Evolutionary conservation across 2,113 vertebrate genomes (phyloP), one percentile per base, ranked within the genome.

Genomic region (Oryzias curvinotus): DNA sequence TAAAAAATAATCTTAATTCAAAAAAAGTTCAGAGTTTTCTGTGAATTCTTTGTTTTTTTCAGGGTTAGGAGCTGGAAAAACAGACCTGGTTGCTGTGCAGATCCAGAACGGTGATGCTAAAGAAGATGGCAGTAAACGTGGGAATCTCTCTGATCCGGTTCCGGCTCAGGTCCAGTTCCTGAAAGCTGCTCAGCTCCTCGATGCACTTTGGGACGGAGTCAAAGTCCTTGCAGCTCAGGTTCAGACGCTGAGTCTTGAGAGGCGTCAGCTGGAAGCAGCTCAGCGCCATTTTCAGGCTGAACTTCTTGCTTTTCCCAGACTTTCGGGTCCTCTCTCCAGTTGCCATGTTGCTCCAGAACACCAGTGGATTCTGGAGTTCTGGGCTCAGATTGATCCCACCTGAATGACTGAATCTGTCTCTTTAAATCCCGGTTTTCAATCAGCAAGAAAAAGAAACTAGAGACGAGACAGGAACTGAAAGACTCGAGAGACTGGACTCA

Each of bases 181-280:
- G 93, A 10, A 98, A 70, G 0, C 94, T 91, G 1, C 0, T 73
- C 44, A 98, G 73, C 58, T 93, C 91, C 66, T 95, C 84, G 67
- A 98, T 73, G 57, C 94, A 93, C 30, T 88, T 92, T 0, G 97
- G 96, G 25, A 98, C 94, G 1, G 69, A 64, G 1, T 82, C 66
- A 56, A 98, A 90, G 25, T 90, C 93, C 93, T 95, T 95, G 73
- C 94, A 94, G 75, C 95, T 95, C 61, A 98, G 92, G 73, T 96
- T 89, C 17, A 99, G 91, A 1, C 93, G 88, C 0, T 74, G 89
- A 30, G 73, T 92, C 4, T 95, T 94, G 0, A 95, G 93, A 30
- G 85, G 64, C 0, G 87, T 91, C 62, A 93, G 6, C 25, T 88
- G 89, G 49, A 96, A 57, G 5, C 90, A 89, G 18, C 90, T 93